phyloP scores from a whole-genome alignment of 2,888 invertebrate genomes.

The Dusona sp. region DNA sequence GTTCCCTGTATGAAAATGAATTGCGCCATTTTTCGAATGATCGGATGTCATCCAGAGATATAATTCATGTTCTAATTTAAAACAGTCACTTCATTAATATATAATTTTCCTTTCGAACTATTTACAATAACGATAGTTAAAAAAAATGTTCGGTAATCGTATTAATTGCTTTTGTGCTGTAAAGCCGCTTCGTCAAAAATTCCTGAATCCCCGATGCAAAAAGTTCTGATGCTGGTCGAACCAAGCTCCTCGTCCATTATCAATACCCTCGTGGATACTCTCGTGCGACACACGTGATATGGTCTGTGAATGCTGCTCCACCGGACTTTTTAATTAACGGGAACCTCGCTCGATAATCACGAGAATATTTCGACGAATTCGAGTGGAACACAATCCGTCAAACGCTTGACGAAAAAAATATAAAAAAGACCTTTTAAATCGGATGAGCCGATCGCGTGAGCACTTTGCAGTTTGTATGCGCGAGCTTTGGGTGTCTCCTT shows the following conservation, averaged over 20 bases:
- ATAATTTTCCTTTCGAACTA: background rate
- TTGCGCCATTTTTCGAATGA: background rate
- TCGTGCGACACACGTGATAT: constrained; percentile 28
- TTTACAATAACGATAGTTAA: background rate
- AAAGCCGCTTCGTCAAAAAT: constrained; percentile 43
- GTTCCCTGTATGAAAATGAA: background rate
- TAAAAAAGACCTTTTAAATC: constrained; percentile 53
- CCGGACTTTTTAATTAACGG: constrained; percentile 66
- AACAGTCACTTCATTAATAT: background rate
- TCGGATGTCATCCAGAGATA: background rate
- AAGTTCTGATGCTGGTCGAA: constrained; percentile 34
- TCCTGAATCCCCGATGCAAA: constrained; percentile 31
- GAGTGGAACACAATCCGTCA: constrained; percentile 66
- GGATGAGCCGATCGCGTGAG: constrained; percentile 25
- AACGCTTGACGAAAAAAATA: constrained; percentile 48
- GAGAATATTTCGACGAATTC: constrained; percentile 61
- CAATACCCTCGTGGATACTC: constrained; percentile 51
- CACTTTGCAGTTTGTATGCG: constrained; percentile 9
- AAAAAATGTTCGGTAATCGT: background rate
- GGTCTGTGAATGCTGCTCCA: constrained; percentile 50
- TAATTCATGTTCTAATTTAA: background rate
- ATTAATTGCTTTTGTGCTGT: constrained; percentile 1
- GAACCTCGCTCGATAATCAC: constrained; percentile 58
- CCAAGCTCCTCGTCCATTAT: constrained; percentile 53
- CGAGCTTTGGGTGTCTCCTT: constrained; percentile 33